These are phyloP conservation scores for Drosophila fungiperda DNA, from an alignment of 2,888 invertebrate species.

Conservation along the genomic window DNA sequence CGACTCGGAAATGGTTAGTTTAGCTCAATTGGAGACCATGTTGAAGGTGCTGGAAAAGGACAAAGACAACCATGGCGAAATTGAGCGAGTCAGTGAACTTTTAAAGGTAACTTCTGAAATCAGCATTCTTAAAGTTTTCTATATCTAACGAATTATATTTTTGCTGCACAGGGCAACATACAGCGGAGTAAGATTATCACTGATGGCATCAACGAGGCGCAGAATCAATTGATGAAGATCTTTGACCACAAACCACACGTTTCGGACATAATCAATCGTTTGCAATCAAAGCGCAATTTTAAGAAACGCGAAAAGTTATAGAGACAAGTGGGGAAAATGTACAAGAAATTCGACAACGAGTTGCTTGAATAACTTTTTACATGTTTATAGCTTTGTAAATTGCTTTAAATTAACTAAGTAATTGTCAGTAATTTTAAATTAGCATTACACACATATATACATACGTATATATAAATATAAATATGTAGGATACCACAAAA, in stretches of 20 bases:
- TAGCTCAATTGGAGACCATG: conserved; percentile 84
- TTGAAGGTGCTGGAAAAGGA: conserved; percentile 85
- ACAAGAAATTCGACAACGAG: conserved; percentile 35
- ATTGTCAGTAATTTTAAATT: conserved; percentile 37
- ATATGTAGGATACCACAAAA: conserved; percentile 44
- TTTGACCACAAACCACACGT: conserved; percentile 96
- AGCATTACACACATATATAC: conserved; percentile 20
- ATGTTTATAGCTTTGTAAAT: conserved; percentile 44
- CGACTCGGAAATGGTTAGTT: conserved; percentile 86
- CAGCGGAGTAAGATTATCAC: conserved; percentile 97
- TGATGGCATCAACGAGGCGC: conserved; percentile 95
- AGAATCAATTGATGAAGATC: conserved; percentile 94
- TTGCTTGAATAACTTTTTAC: conserved; percentile 24
- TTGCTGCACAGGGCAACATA: conserved; percentile 91
- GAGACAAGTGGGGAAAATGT: conserved; percentile 29
- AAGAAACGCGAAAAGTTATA: conserved; percentile 93
- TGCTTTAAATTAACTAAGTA: conserved; percentile 33
- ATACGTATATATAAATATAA: conserved; percentile 35
- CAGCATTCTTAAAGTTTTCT: background rate
- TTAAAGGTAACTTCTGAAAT: conserved; percentile 86
- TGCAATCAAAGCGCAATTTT: conserved; percentile 95
- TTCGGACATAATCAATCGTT: conserved; percentile 94
- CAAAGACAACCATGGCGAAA: conserved; percentile 85
- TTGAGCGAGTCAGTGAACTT: conserved; percentile 87
- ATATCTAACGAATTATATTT: background rate